Percentiles rank a stretch among this genome's conserved stretches.
Evolutionary conservation across 2,888 invertebrate genomes (phyloP).

Genomic region (Cataglyphis altisquamis): DNA sequence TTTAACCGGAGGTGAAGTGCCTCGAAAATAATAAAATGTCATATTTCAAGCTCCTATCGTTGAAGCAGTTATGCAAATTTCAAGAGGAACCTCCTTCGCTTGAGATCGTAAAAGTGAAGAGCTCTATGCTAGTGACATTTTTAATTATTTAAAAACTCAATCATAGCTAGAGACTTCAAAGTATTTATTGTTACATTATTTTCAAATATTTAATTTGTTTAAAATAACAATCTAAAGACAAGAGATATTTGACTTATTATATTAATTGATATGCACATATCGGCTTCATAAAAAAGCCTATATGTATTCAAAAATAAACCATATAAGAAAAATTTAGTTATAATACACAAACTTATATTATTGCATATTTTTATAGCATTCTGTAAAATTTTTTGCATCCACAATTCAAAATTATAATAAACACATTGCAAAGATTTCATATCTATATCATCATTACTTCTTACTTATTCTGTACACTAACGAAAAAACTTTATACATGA

Average conservation of each 20-base stretch:
- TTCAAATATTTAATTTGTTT: constrained; percentile 15
- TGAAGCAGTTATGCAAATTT: constrained; percentile 82
- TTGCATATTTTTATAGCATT: not conserved
- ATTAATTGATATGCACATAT: not conserved
- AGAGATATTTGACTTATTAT: not conserved
- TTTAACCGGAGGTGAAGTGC: constrained; percentile 77
- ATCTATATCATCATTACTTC: not conserved
- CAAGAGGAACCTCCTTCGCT: constrained; percentile 77
- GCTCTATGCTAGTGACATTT: constrained; percentile 81
- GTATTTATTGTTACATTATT: constrained; percentile 58
- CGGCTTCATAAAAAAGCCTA: not conserved
- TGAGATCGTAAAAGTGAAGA: constrained; percentile 72
- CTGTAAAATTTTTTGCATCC: not conserved
- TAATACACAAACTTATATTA: not conserved
- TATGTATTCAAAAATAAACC: not conserved
- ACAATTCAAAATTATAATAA: not conserved
- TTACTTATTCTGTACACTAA: not conserved
- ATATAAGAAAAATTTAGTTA: not conserved
- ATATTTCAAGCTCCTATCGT: constrained; percentile 80
- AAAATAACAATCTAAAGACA: not conserved
- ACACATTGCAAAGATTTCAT: not conserved
- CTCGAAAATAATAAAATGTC: constrained; percentile 82
- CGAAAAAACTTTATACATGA: not conserved
- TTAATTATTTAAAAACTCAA: constrained; percentile 82
- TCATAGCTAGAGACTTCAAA: constrained; percentile 64